These are phyloP conservation scores for Trinorchestia longiramus DNA, from an alignment of 1,140 invertebrate genomes.

Conservation along the genomic window DNA sequence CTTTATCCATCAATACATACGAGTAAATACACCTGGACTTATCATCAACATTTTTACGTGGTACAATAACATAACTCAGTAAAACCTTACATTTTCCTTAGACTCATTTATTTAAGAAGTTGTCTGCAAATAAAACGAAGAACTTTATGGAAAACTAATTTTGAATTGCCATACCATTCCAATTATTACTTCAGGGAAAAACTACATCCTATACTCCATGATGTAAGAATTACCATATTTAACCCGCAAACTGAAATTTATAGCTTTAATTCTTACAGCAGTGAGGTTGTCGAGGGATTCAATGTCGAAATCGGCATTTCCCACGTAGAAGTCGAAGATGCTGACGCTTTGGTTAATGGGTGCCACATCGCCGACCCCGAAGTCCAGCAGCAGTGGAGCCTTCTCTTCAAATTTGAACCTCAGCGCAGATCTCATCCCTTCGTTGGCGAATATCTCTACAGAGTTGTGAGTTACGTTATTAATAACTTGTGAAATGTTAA, in stretches of 20 bases:
- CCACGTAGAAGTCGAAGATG: constrained; percentile 61
- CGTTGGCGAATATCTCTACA: constrained; percentile 59
- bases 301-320: constrained; percentile 54
- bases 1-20: no score
- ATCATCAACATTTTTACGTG: no score
- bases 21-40: no score
- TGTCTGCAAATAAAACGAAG: no score
- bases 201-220: no score
- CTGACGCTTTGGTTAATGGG: constrained; percentile 62
- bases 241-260: not conserved
- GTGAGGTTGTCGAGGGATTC: constrained; percentile 42
- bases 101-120: no score
- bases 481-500: not conserved
- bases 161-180: no score
- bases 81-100: no score
- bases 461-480: not conserved
- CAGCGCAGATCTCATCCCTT: constrained; percentile 54
- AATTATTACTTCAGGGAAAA: no score
- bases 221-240: no score
- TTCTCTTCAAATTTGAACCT: constrained; percentile 56
- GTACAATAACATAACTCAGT: no score
- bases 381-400: constrained; percentile 59
- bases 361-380: constrained; percentile 57
- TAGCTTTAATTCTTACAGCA: not conserved
- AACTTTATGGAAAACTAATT: no score